phyloP scores from a whole-genome alignment of 2,888 invertebrate genomes.

The Aplocera efformata region DNA sequence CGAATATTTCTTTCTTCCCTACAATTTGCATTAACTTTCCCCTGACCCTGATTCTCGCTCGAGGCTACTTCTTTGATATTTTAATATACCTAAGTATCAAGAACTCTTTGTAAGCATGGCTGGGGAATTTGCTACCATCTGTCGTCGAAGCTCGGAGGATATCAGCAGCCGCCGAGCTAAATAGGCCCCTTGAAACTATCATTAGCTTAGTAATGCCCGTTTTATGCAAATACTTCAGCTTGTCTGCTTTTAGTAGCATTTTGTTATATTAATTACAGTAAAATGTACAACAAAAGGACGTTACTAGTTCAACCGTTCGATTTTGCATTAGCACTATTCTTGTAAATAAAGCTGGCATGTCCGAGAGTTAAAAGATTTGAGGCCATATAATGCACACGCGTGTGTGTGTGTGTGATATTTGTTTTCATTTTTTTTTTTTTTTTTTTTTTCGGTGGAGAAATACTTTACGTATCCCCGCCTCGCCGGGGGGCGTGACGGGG shows the following conservation, averaged over 20 bases:
- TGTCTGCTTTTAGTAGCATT: slow-evolving; percentile 24
- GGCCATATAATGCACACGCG: too few species aligned
- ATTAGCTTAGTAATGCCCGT: slow-evolving; percentile 34
- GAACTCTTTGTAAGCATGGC: slow-evolving; percentile 8
- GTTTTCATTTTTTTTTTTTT: too few species aligned
- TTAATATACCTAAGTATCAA: slow-evolving; percentile 10
- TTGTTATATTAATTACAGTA: slow-evolving; percentile 34
- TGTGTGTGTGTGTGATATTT: too few species aligned
- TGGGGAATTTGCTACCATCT: slow-evolving; percentile 16
- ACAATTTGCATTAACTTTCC: slow-evolving; percentile 28
- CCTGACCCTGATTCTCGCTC: slow-evolving; percentile 22
- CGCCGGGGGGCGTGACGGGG: too few species aligned
- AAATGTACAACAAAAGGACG: slow-evolving; percentile 23
- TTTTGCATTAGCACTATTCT: too few species aligned
- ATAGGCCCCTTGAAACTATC: slow-evolving; percentile 30
- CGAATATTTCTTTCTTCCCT: slow-evolving; percentile 28
- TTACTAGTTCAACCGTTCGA: too few species aligned
- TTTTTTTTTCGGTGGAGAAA: too few species aligned
- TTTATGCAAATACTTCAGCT: slow-evolving; percentile 40
- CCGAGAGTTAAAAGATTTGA: too few species aligned
- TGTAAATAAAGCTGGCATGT: too few species aligned
- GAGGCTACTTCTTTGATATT: slow-evolving; percentile 11
- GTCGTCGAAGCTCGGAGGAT: slow-evolving; percentile 21
- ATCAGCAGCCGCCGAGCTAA: slow-evolving; percentile 20
- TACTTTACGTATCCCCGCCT: too few species aligned